These are phyloP conservation scores for Vesta saturnalis DNA, from an alignment of 2,888 invertebrate genomes.

Conservation along the genomic window DNA sequence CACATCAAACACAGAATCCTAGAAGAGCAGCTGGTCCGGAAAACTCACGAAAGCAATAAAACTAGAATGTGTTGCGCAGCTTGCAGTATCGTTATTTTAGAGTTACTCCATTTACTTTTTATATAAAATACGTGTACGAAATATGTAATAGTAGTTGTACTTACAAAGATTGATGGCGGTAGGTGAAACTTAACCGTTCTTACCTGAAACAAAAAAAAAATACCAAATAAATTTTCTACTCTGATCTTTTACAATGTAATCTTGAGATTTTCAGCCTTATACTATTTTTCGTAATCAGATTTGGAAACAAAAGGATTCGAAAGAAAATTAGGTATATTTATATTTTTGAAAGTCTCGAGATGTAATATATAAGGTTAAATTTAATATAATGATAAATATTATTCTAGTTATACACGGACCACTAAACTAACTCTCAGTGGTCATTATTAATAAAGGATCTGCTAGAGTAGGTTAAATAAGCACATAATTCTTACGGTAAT, in stretches of 20 bases:
- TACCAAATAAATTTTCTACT: not conserved
- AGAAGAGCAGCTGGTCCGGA: conserved; percentile 36
- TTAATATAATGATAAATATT: not conserved
- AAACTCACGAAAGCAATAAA: conserved; percentile 48
- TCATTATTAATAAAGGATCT: not conserved
- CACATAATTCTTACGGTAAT: not conserved
- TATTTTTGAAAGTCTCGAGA: too few relatives aligned
- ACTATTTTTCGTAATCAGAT: too few relatives aligned
- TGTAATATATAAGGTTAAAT: too few relatives aligned
- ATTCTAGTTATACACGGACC: not conserved
- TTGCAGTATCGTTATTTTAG: conserved; percentile 40
- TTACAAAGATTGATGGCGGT: conserved; percentile 11
- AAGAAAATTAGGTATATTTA: too few relatives aligned
- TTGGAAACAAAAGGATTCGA: too few relatives aligned
- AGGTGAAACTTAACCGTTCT: not conserved
- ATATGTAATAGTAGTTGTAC: conserved; percentile 25
- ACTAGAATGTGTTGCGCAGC: conserved; percentile 43
- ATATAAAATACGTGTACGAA: conserved; percentile 32
- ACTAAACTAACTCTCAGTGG: not conserved
- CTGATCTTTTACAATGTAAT: too few relatives aligned
- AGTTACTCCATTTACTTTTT: conserved; percentile 36
- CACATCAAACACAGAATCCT: conserved; percentile 30
- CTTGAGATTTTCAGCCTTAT: too few relatives aligned
- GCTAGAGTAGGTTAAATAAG: not conserved
- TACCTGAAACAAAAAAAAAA: conserved; percentile 13